Evolutionary conservation across 2,113 vertebrate species (phyloP), one percentile per base, ranked within the genome.

Genomic region (Herpetotheres cachinnans): DNA sequence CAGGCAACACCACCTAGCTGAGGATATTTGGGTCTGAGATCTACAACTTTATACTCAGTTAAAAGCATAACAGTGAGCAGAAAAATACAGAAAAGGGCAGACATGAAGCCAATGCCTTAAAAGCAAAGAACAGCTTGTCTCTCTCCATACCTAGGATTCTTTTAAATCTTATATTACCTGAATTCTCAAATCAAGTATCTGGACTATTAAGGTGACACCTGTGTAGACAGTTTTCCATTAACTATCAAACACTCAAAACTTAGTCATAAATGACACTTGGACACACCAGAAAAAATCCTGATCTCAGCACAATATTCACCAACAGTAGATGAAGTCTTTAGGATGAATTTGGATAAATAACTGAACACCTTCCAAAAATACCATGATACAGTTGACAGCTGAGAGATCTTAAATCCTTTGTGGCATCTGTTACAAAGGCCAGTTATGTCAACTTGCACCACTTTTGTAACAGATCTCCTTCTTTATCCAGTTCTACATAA

Each of bases 111-210:
- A 54, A 82, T 38, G 65, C 29, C 12, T 42, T 66, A 54, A 89
- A 89, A 96, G 55, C 36, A 82, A 49, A 93, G 92, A 94, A 93
- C 61, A 89, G 61, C 25, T 49, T 70, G 44, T 84, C 59, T 89
- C 47, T 15, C 34, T 69, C 66, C 54, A 61, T 38, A 44, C 12
- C 42, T 22, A 25, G 18, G 52, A 50, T 36, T 67, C 42, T 74
- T 94, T 73, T 21, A 65, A 70, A 47, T 19, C 9, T 1, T 9
- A 1, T 70, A 25, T 86, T 85, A 74, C 56, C 58, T 59, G 29
- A 93, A 71, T 82, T 86, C 46, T 89, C 42, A 55, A 44, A 11
- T 59, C 42, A 66, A 70, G 50, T 52, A 3, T 34, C 30, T 56
- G 34, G 17, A 30, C 44, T 62, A 55, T 81, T 73, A 73, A 61